Conservation (phyloP, 2,888 invertebrate species). For the Sinodicranocentrus sp. region DNA sequence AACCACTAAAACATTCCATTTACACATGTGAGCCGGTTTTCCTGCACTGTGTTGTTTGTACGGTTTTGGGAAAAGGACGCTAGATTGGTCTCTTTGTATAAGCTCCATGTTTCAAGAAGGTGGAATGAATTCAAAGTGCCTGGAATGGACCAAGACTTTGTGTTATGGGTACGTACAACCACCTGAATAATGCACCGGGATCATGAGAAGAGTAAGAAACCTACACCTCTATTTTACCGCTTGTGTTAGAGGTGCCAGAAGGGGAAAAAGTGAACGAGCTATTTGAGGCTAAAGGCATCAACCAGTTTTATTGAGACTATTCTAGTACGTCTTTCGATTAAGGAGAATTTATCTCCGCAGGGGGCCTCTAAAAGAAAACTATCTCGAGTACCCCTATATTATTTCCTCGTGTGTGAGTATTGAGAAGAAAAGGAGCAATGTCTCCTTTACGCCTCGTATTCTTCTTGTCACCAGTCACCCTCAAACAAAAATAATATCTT, state of each 20-base stretch:
- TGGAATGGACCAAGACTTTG: slow-evolving; percentile 25
- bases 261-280: slow-evolving; percentile 37
- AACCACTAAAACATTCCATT: neutral
- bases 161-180: slow-evolving; percentile 3
- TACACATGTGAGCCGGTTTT: neutral
- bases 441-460: slow-evolving; percentile 60
- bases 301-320: slow-evolving; percentile 76
- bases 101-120: neutral
- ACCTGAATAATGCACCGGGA: slow-evolving; percentile 17
- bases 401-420: slow-evolving; percentile 55
- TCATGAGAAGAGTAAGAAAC: slow-evolving; percentile 3
- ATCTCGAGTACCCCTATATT: slow-evolving; percentile 66
- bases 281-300: slow-evolving; percentile 59
- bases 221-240: slow-evolving; percentile 18
- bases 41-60: neutral
- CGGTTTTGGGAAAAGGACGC: slow-evolving; percentile 18
- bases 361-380: slow-evolving; percentile 76
- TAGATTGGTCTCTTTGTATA: slow-evolving; percentile 12
- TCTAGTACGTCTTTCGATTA: slow-evolving; percentile 77
- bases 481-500: neutral
- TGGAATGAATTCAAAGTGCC: slow-evolving; percentile 65
- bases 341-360: slow-evolving; percentile 77
- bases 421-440: slow-evolving; percentile 48
- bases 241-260: neutral
- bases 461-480: slow-evolving; percentile 54